Percentiles rank a stretch among this genome's conserved stretches.
These are phyloP conservation scores for Acropora yongei DNA, from an alignment of 64 coral and sea anemone species.

Conservation along the genomic window DNA sequence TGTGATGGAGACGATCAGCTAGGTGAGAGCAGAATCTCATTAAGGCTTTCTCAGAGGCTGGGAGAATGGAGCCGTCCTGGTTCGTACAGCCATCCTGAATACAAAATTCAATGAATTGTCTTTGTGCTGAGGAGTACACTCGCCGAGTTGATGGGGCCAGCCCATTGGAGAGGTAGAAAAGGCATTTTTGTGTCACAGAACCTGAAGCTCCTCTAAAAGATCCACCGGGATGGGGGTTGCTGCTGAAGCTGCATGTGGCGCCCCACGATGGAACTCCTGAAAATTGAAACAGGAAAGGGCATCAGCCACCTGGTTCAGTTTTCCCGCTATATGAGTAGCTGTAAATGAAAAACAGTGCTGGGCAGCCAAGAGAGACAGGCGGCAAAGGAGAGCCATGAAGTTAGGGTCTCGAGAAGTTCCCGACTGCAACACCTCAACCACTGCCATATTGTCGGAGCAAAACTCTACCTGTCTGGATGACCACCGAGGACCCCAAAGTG, in stretches of 20 bases:
- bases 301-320: background rate
- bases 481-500: constrained; percentile 12
- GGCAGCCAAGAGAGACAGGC: background rate
- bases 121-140: constrained; percentile 10
- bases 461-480: background rate
- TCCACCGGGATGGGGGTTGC: background rate
- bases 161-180: background rate
- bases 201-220: background rate
- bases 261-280: background rate
- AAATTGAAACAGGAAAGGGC: constrained; percentile 29
- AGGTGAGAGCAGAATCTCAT: background rate
- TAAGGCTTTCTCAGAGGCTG: background rate
- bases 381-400: background rate
- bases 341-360: constrained; percentile 7
- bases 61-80: background rate
- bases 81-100: background rate
- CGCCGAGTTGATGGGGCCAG: constrained; percentile 38
- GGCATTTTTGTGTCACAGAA: background rate
- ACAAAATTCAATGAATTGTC: constrained; percentile 49
- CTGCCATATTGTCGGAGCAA: background rate
- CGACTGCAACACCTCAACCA: background rate
- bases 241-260: background rate
- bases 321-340: constrained; percentile 17
- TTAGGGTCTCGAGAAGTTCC: background rate
- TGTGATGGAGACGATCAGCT: background rate